Evolutionary conservation across 2,888 invertebrate genomes (phyloP), one percentile per base, ranked within the genome.

Genomic region (Stegophylla sp.): DNA sequence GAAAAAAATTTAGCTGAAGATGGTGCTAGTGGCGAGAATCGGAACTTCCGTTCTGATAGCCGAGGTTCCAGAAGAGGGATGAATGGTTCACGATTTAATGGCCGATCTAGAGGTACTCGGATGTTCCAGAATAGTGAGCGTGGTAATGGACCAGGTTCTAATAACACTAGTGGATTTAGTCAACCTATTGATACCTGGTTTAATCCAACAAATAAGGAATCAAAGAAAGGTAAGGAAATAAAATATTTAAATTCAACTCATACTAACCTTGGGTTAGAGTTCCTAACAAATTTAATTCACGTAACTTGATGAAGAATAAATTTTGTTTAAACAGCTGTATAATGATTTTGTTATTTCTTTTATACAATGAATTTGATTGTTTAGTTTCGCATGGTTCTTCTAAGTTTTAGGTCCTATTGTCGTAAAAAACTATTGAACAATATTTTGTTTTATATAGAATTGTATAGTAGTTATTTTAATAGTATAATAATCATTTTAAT

Each of bases 1-100:
- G 90, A 91, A 84, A 88, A 89, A 84, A 90, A 89, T 79, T 26
- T 69, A 84, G 86, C 87, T 85, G 88, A 88, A 84, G 88, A 91
- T 82, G 90, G 90, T 85, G 26, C 84, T 86, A 77, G 85, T 84
- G 85, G 84, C 10, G 85, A 86, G 9, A 84, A 84, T 83, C 83
- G 86, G 82, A 83, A 86, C 84, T 76, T 77, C 48, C 77, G 81
- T 73, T 63, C 83, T 69, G 83, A 82, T 53, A 82, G 85, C 72
- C 84, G 85, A 72, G 85, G 86, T 59, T 83, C 85, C 26, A 83
- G 84, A 26, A 84, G 85, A 61, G 83, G 86, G 82, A 83, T 85
- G 84, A 85, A 86, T 85, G 86, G 86, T 28, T 85, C 86, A 13
- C 85, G 86, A 28, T 84, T 85, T 67, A 85, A 84, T 48, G 85